Evolutionary conservation across 2,888 invertebrate genomes (phyloP), one percentile per base, ranked within the genome.

Genomic region (Folsomia candida): DNA sequence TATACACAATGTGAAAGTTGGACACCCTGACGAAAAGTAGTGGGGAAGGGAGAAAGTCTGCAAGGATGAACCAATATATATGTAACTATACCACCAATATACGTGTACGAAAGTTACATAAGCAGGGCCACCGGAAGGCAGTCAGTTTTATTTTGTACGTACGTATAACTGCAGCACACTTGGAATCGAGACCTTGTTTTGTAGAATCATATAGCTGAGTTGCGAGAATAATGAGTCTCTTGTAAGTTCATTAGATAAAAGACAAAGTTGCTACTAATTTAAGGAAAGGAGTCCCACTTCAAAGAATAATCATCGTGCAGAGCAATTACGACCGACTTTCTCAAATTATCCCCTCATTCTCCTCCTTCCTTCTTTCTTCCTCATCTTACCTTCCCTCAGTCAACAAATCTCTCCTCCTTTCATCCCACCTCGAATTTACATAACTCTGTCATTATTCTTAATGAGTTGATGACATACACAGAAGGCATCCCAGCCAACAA

Each of bases 221-320:
- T 54, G 11, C n/a, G 54, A 22, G 54, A 54, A 54, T 54, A 54
- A 54, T 54, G 54, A 54, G 27, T 64, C 63, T 64, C 63, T 64
- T 64, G 47, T 47, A 62, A 62, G 28, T 64, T 64, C 63, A 64
- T 64, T 64, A 64, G 63, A 51, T 47, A 47, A 37, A 64, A 64
- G 63, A 64, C 63, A 64, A 64, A 27, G 27, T 27, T 26, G 63
- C 37, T 64, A 20, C 51, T 64, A 64, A 64, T 64, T 64, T 64
- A 64, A 64, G 63, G 63, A 64, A 64, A 64, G 28, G 54, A 28
- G 63, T 64, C 63, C 63, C 63, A 64, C 63, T 64, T 64, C 63
- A 64, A 64, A 64, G 47, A 51, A 64, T 64, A 51, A 64, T 64
- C 47, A 64, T 61, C 28, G 4, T 14, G 20, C 54, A 54, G 6